These are phyloP conservation scores for Cerastis leucographa DNA, from an alignment of 2,888 invertebrate species.

Conservation along the genomic window DNA sequence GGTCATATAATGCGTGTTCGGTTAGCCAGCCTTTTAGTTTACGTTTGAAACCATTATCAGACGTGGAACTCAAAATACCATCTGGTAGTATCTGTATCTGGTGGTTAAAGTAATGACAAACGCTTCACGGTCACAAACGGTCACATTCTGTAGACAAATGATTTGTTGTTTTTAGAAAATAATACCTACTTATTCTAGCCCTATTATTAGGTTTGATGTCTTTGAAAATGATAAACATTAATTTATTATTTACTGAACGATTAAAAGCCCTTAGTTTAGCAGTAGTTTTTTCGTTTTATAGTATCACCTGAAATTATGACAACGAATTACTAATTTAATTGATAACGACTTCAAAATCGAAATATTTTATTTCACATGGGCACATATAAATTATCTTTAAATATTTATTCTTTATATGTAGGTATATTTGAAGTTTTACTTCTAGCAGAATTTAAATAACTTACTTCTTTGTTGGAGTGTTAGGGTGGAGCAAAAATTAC, in stretches of 20 bases:
- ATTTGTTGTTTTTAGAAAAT: background rate
- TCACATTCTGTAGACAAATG: background rate
- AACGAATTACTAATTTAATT: background rate
- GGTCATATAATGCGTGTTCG: too few relatives aligned
- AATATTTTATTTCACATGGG: too few relatives aligned
- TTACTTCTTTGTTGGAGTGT: background rate
- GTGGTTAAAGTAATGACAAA: background rate
- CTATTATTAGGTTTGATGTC: background rate
- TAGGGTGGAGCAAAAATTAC: background rate
- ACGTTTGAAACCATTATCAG: too few relatives aligned
- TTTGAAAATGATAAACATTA: background rate
- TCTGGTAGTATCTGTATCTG: too few relatives aligned
- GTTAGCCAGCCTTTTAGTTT: too few relatives aligned
- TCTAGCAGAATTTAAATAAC: background rate
- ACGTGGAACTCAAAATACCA: too few relatives aligned
- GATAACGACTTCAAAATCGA: background rate
- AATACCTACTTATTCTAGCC: background rate
- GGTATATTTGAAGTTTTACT: background rate
- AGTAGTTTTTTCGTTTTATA: background rate
- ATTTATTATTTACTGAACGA: conserved; percentile 1
- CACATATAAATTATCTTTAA: too few relatives aligned
- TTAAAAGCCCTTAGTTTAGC: background rate
- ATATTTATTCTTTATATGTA: too few relatives aligned
- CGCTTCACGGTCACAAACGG: background rate
- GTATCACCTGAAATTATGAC: background rate